Percentiles rank a stretch among this genome's conserved stretches.
Evolutionary conservation across 2,797 vertebrate species (phyloP).

Genomic region (Tangara arthus): DNA sequence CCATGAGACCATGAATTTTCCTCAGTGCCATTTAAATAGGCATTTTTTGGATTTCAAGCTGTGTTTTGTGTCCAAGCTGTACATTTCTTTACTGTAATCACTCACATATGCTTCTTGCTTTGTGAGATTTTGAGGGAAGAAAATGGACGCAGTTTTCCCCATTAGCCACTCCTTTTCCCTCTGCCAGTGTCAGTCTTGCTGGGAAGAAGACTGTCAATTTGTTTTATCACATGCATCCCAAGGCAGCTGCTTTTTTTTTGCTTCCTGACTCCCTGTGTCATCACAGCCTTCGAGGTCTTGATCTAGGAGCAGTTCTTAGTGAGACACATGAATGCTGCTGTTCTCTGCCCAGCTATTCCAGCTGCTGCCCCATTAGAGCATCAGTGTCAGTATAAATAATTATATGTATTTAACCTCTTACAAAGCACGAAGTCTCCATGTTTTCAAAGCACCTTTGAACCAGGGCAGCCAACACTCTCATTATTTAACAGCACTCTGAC

Average conservation of each 20-base stretch:
- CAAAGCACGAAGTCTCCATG: neutral
- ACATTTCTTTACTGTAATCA: neutral
- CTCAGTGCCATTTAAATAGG: neutral
- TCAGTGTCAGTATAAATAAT: conserved; percentile 8
- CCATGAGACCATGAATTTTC: neutral
- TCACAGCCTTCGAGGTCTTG: neutral
- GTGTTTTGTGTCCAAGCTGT: neutral
- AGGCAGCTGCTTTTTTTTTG: neutral
- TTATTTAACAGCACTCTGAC: neutral
- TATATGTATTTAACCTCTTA: conserved; percentile 10
- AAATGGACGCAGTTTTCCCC: neutral
- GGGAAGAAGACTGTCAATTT: conserved; percentile 4
- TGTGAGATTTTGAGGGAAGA: neutral
- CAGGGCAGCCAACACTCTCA: neutral
- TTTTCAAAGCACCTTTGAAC: neutral
- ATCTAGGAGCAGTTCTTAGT: neutral
- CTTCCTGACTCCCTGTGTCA: neutral
- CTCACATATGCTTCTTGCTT: neutral
- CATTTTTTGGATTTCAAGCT: neutral
- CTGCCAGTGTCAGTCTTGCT: neutral
- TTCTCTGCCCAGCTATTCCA: neutral
- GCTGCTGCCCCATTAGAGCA: neutral
- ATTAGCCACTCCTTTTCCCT: neutral
- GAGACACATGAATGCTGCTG: neutral
- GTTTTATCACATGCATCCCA: neutral